Evolutionary conservation across 2,797 vertebrate genomes (phyloP), one percentile per base, ranked within the genome.

Genomic region (Hyperoplus immaculatus): DNA sequence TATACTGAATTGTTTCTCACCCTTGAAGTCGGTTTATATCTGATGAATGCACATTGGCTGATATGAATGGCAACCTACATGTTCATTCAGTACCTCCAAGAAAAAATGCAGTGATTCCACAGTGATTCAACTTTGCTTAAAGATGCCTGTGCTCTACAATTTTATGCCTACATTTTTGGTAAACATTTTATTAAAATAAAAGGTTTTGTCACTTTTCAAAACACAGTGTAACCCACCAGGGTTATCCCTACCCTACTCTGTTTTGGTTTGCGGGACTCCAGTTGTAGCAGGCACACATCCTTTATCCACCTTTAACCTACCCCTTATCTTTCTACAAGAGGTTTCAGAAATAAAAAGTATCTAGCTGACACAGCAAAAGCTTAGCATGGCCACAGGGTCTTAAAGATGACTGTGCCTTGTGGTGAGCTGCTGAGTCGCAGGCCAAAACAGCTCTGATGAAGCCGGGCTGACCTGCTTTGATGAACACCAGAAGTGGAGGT

Each of bases 301-400:
- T 65, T 42, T 3, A 16, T 57, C 46, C 49, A 49, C 60, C 51
- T 1, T n/a, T 11, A 57, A 61, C 38, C 36, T 47, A 60, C 59
- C 61, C 62, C 21, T 9, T 18, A 38, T 61, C 63, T 58, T 56
- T 49, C 46, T 16, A 46, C 13, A 38, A n/a, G 1, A 1, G 10
- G 47, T 18, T 63, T 56, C 62, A 63, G 51, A 75, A 76, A 74
- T 46, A 41, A 51, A 68, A 77, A 58, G 8, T 9, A 16, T 65
- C 68, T 64, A 63, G 71, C 82, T 83, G 79, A 79, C 50, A 68
- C 58, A 64, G 78, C 53, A 77, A 70, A 65, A 67, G 15, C 53
- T 45, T 11, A 13, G 57, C 61, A 11, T 36, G 29, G 38, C 55
- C 47, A 49, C 75, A 76, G 73, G 77, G 80, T 78, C 72, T 70